Evolutionary conservation across 1,140 invertebrate genomes (phyloP).

Genomic region (Heterodera carotae): DNA sequence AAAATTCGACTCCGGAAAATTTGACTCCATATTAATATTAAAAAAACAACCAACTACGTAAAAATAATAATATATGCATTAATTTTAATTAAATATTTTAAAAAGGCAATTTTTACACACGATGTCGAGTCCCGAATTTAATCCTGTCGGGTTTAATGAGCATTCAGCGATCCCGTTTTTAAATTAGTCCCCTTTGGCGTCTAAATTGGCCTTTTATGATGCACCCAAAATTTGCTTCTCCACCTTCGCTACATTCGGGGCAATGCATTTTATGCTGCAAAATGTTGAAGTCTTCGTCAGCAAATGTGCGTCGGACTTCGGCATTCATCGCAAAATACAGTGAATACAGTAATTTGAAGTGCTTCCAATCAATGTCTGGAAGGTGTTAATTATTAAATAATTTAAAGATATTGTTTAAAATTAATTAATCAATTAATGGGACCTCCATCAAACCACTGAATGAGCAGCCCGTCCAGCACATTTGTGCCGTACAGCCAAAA

Average conservation of each 20-base stretch:
- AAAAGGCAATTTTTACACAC: no score
- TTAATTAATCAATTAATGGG: constrained; percentile 27
- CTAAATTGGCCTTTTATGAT: no score
- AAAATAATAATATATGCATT: no score
- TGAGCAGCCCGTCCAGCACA: constrained; percentile 57
- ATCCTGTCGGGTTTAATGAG: no score
- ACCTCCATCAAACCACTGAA: constrained; percentile 62
- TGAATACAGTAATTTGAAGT: constrained; percentile 61
- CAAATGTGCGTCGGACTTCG: constrained; percentile 55
- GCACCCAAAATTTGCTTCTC: background rate
- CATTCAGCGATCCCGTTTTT: no score
- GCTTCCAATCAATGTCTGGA: constrained; percentile 62
- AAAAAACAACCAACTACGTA: no score
- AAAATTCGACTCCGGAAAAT: no score
- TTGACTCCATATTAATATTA: no score
- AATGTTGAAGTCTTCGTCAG: constrained; percentile 59
- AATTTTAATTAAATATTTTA: no score
- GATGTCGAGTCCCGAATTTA: no score
- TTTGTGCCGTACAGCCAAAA: constrained; percentile 65
- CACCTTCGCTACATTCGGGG: constrained; percentile 54
- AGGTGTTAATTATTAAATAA: no score
- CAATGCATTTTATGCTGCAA: constrained; percentile 61
- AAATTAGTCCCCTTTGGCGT: background rate
- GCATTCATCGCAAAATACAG: constrained; percentile 65
- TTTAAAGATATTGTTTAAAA: constrained; percentile 13